Base-by-base conservation (phyloP, 2,888 invertebrate species). In the Drosophila emarginata region DNA sequence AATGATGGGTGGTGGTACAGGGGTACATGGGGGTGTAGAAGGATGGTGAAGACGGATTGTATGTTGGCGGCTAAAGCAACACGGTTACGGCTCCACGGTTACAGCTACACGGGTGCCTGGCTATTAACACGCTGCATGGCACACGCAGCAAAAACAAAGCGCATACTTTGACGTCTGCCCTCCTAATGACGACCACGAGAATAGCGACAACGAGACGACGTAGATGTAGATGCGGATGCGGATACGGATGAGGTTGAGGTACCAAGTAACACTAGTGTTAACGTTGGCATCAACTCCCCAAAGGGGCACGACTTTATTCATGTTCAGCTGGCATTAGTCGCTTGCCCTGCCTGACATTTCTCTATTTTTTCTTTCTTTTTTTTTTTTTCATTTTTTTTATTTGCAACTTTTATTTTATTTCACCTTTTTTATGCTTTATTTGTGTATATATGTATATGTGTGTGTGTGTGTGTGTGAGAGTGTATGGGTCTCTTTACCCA, bases 171-270 rank as follows among this genome's bases (percentile, higher is more conserved):
- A 82, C 80, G 82, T 82, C 82, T 85, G 82, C 71, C 78, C 82
- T 82, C 78, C 82, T 83, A 83, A 83, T 83, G 82, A 83, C 82
- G 82, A 83, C 82, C 82, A 80, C 85, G 76, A 80, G 74, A 69
- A 64, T 72, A 71, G 59, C 61, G 72, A 71, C 70, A 75, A 68
- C 62, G 69, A 60, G 72, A 68, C 64, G 64, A 78, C 67, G 59
- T 70, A 61, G 50, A 11, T 45, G 14, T 14, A 54, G 67, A 21
- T 32, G 32, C 4, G 57, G 32, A 45, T 45, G 45, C 14, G 32
- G 32, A 39, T 39, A 11, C 11, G 18, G 45, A 45, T 18, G 37
- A 37, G 12, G 32, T 32, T 32, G 18, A 15, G 36, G 21, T 14
- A 51, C 26, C 45, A 45, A 45, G 45, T 18, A n/a, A 60, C 61